A percentile compares a stretch with the other conserved stretches of the same genome.
Conservation (phyloP, 2,797 vertebrate genomes). For the Tokudaia muenninki region DNA sequence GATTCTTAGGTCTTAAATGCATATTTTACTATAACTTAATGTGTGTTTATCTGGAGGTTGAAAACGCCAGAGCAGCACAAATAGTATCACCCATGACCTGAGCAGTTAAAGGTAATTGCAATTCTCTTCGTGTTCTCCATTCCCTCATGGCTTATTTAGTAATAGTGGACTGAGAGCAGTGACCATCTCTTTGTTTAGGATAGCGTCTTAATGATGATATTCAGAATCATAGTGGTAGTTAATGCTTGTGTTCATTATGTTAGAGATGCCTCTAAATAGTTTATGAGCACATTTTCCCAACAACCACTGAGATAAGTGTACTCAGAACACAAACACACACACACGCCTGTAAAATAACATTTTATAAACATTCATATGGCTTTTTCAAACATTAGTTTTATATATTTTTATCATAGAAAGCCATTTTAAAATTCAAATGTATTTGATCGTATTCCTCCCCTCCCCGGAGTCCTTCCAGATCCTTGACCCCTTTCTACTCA, state of each 20-base stretch:
- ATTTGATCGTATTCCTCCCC: not conserved
- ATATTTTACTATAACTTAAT: not conserved
- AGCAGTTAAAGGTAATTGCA: not conserved
- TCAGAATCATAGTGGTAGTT: no score
- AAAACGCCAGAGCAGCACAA: not conserved
- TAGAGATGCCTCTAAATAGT: not conserved
- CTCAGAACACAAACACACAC: not conserved
- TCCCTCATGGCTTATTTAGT: not conserved
- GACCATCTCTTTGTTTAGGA: not conserved
- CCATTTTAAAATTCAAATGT: not conserved
- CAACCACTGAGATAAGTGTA: not conserved
- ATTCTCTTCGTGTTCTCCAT: fast-evolving
- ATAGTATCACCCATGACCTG: not conserved
- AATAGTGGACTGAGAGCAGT: not conserved
- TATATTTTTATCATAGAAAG: not conserved
- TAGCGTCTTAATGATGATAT: not conserved
- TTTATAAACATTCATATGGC: not conserved
- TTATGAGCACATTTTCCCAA: not conserved
- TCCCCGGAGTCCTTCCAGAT: not conserved
- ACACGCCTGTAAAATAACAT: not conserved
- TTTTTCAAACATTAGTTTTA: not conserved
- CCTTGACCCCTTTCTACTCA: not conserved
- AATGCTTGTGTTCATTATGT: not conserved
- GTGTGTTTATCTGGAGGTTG: not conserved
- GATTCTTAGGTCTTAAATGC: not conserved